Base-by-base conservation (phyloP, 92 coral and sea anemone species). In the Porites rus region DNA sequence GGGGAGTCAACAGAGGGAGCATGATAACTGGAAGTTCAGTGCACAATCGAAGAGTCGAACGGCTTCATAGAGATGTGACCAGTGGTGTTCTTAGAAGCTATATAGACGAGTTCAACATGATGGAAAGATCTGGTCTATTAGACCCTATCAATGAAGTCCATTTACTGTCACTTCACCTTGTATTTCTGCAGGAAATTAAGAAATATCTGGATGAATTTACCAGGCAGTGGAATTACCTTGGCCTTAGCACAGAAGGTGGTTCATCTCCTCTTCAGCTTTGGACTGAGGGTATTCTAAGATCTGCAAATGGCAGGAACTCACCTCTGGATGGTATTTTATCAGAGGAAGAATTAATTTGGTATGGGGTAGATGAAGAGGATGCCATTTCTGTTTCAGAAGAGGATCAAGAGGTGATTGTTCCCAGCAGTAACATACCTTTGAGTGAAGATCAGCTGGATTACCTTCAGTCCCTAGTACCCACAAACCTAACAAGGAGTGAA, bases 1-100 rank as follows among this genome's bases (percentile, higher is more conserved):
- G 86, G n/a, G 93, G 95, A 71, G 56, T 72, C 20, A 84, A 65
- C 62, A 38, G 93, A 74, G 93, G 93, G 13, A 90, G 91, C 76
- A 74, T 90, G 59, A 86, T 90, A 67, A 62, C 90, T 4, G 86
- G 90, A 61, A 74, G 89, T 69, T 87, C 90, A 19, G 86, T 85
- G 10, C 83, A 85, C 56, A 85, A 67, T 56, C 56, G 53, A 21
- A 67, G 92, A 61, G 89, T 89, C 2, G 88, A 90, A 71, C 38
- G 87, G 52, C 78, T 77, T 56, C 91, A 90, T 60, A 75, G 84
- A 13, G 91, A 90, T 61, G 84, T 90, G 17, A 86, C 83, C 28
- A 56, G 75, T 51, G 91, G 90, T 56, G 88, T 86, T 38, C 81
- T 90, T 38, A 79, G 75, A 51, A 74, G 65, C 69, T 88, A 61